phyloP scores from a whole-genome alignment of 2,888 invertebrate species.

The Diaphora mendica region DNA sequence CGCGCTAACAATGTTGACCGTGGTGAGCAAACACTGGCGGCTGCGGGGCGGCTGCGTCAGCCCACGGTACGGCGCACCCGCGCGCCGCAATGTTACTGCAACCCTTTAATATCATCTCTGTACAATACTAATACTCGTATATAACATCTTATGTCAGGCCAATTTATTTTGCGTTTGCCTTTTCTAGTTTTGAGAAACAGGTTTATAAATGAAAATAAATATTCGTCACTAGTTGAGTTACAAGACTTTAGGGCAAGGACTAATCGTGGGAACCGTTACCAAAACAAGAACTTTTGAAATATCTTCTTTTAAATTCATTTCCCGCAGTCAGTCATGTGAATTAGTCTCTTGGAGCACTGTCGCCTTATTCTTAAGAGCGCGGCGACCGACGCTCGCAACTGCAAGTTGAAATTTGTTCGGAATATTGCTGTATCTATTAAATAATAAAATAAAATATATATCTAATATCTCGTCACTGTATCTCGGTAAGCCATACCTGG shows the following conservation, averaged over 20 bases:
- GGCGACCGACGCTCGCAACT: too few relatives aligned
- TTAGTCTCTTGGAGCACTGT: neutral
- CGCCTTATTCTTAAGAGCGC: neutral
- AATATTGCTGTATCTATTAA: too few relatives aligned
- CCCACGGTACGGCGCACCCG: conserved; percentile 69
- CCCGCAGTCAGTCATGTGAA: neutral
- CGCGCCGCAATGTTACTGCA: conserved; percentile 60
- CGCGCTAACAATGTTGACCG: conserved; percentile 85
- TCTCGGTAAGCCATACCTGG: too few relatives aligned
- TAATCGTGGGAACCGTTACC: neutral
- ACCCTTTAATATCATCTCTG: conserved; percentile 52
- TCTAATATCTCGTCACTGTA: too few relatives aligned
- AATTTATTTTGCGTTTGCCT: neutral
- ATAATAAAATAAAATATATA: too few relatives aligned
- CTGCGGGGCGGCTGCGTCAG: conserved; percentile 78
- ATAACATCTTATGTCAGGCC: conserved; percentile 9
- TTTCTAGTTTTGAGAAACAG: neutral
- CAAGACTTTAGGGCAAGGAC: neutral
- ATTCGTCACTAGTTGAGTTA: neutral
- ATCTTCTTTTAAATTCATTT: neutral
- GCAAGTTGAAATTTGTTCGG: too few relatives aligned
- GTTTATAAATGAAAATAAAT: neutral
- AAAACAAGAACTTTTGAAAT: neutral
- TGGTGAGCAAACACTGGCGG: conserved; percentile 76
- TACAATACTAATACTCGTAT: conserved; percentile 16